Conservation (phyloP, 2,888 invertebrate genomes). For the Thymelicus acteon region DNA sequence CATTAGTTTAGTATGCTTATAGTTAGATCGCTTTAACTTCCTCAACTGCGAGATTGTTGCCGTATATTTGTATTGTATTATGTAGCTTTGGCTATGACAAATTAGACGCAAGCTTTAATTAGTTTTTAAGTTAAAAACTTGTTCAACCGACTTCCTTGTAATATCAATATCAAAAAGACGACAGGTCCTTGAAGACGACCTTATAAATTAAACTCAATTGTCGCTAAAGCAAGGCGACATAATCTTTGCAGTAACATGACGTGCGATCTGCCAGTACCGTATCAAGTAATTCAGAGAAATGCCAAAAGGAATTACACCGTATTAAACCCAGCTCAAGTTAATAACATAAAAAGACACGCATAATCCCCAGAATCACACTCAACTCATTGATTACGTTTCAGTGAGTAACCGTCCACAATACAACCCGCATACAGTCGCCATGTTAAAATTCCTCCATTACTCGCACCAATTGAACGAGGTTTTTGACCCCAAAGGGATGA, state of each 20-base stretch:
- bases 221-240: background rate
- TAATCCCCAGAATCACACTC: slow-evolving; percentile 39
- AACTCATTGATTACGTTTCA: slow-evolving; percentile 49
- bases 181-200: too few relatives aligned
- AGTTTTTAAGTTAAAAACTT: too few relatives aligned
- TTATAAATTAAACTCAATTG: slow-evolving; percentile 1
- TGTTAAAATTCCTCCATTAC: slow-evolving; percentile 67
- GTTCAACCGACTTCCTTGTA: too few relatives aligned
- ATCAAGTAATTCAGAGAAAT: slow-evolving; percentile 30
- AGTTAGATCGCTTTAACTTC: background rate
- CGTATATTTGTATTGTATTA: too few relatives aligned
- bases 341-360: slow-evolving; percentile 32
- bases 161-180: background rate
- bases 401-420: slow-evolving; percentile 47
- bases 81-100: too few relatives aligned
- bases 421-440: slow-evolving; percentile 63
- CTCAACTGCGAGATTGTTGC: too few relatives aligned
- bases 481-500: slow-evolving; percentile 68
- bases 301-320: slow-evolving; percentile 19
- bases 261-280: slow-evolving; percentile 7
- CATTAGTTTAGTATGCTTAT: background rate
- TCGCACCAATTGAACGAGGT: slow-evolving; percentile 67
- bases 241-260: slow-evolving; percentile 28
- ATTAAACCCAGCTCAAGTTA: slow-evolving; percentile 11
- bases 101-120: too few relatives aligned